phyloP scores from a whole-genome alignment of 2,113 vertebrate species.

The Ochotona princeps region DNA sequence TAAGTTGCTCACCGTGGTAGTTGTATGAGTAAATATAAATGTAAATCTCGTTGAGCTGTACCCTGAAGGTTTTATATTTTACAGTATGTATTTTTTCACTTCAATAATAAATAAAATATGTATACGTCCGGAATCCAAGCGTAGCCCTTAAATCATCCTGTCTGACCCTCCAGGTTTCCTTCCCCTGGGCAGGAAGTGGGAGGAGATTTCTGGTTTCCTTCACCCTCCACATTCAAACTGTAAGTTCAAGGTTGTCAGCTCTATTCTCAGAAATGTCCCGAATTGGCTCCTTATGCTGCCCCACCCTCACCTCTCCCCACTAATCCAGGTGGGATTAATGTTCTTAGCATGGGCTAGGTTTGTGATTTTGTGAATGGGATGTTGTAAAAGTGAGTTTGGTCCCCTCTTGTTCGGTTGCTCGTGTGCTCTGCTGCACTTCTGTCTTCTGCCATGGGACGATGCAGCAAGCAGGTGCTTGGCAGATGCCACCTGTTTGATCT shows the following conservation, averaged over 20 bases:
- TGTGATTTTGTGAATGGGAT: no score
- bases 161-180: not conserved
- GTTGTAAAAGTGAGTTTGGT: no score
- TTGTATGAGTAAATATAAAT: not conserved
- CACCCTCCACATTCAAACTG: not conserved
- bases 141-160: not conserved
- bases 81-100: not conserved
- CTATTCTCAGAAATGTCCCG: conserved; percentile 2
- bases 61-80: not conserved
- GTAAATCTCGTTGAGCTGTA: not conserved
- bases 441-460: not conserved
- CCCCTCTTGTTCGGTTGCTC: no score
- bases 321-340: not conserved
- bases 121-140: not conserved
- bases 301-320: not conserved
- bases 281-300: not conserved
- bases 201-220: not conserved
- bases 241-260: not conserved
- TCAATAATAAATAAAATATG: not conserved
- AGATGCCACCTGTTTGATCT: not conserved
- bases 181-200: not conserved
- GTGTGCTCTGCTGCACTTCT: not conserved
- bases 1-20: not conserved
- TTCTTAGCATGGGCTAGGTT: no score
- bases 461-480: not conserved